These are phyloP conservation scores for Apis dorsata DNA, from an alignment of 1,140 invertebrate genomes.

Conservation along the genomic window DNA sequence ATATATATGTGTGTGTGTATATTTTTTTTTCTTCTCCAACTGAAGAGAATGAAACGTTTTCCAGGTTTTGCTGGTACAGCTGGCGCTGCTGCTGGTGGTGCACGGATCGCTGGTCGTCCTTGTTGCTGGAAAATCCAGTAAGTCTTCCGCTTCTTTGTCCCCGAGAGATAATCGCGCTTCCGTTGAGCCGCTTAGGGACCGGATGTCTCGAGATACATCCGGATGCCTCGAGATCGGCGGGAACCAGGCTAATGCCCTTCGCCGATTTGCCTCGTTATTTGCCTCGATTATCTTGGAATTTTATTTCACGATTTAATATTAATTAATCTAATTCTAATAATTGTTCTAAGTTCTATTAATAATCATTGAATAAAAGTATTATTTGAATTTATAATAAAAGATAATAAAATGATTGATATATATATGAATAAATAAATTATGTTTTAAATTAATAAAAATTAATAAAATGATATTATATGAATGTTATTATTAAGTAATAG, in stretches of 20 bases:
- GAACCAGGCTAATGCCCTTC: slow-evolving; percentile 21
- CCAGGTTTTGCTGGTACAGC: slow-evolving; percentile 14
- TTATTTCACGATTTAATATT: too few relatives aligned
- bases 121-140: slow-evolving; percentile 41
- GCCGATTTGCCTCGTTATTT: not conserved
- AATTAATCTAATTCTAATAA: too few relatives aligned
- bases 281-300: too few relatives aligned
- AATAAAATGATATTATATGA: too few relatives aligned
- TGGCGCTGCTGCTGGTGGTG: slow-evolving; percentile 21
- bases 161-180: slow-evolving; percentile 36
- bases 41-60: slow-evolving; percentile 27
- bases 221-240: slow-evolving; percentile 13
- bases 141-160: slow-evolving; percentile 19
- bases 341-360: too few relatives aligned
- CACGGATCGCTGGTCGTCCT: slow-evolving; percentile 29
- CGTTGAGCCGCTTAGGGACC: slow-evolving; percentile 36
- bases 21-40: not conserved
- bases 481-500: too few relatives aligned
- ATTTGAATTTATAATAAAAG: too few relatives aligned
- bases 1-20: too few relatives aligned
- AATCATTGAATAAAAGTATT: too few relatives aligned
- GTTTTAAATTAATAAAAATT: too few relatives aligned
- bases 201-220: slow-evolving; percentile 9
- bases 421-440: too few relatives aligned
- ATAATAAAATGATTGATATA: too few relatives aligned